These are phyloP conservation scores for Tuberolachnus salignus DNA, from an alignment of 2,888 invertebrate genomes.

Conservation along the genomic window DNA sequence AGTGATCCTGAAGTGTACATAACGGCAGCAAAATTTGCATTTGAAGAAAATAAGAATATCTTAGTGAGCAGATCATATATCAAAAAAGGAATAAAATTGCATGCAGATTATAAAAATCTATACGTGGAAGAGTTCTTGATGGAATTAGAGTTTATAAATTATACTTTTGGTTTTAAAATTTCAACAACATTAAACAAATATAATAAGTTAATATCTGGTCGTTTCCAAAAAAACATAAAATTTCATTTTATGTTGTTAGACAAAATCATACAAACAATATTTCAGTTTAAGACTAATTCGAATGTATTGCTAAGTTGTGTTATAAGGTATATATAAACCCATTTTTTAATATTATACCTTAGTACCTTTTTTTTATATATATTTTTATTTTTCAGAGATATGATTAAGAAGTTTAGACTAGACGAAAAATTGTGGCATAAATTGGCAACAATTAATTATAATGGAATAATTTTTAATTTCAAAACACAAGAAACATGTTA, in stretches of 20 bases:
- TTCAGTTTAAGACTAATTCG: constrained; percentile 27
- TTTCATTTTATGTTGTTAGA: constrained; percentile 46
- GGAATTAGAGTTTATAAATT: constrained; percentile 34
- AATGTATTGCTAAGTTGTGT: constrained; percentile 34
- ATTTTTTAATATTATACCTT: no score
- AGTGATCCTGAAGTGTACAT: constrained; percentile 48
- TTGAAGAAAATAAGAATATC: constrained; percentile 45
- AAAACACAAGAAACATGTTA: constrained; percentile 26
- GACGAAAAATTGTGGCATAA: constrained; percentile 39
- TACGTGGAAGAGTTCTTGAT: constrained; percentile 44
- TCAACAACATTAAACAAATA: constrained; percentile 38
- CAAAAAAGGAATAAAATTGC: constrained; percentile 34
- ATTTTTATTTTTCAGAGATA: constrained; percentile 29
- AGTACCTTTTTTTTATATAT: not conserved
- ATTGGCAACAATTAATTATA: constrained; percentile 46
- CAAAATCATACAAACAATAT: constrained; percentile 20
- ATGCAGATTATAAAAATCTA: constrained; percentile 38
- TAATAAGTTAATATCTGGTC: constrained; percentile 19
- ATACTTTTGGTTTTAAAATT: constrained; percentile 24
- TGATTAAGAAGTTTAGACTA: constrained; percentile 35
- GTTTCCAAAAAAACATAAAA: constrained; percentile 29
- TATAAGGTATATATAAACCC: constrained; percentile 18
- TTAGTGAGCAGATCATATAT: constrained; percentile 30
- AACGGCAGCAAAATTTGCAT: constrained; percentile 43
- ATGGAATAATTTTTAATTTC: constrained; percentile 34